phyloP scores from a whole-genome alignment of 2,113 vertebrate species.

The Percopsis transmontana region DNA sequence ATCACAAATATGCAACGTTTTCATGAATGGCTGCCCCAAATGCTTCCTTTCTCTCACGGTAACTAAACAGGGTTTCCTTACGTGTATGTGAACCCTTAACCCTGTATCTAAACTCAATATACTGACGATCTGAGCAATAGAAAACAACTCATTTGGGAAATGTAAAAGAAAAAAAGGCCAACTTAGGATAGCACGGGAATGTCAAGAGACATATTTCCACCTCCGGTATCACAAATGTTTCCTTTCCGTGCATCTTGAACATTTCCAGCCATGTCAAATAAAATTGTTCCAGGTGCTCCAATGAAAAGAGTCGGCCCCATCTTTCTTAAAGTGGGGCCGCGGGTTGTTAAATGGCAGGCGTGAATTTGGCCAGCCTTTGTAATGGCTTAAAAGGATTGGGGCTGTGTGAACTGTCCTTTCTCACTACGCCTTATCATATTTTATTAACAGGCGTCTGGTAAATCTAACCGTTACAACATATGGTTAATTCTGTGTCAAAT shows the following conservation, averaged over 20 bases:
- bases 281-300: conserved; percentile 71
- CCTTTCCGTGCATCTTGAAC: conserved; percentile 51
- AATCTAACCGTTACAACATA: conserved; percentile 59
- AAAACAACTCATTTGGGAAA: conserved; percentile 36
- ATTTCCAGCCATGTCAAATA: conserved; percentile 66
- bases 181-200: conserved; percentile 24
- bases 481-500: conserved; percentile 30
- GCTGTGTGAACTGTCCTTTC: conserved; percentile 45
- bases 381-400: conserved; percentile 45
- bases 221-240: conserved; percentile 52
- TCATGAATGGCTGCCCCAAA: conserved; percentile 21
- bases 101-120: neutral
- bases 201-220: conserved; percentile 54
- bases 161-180: conserved; percentile 15
- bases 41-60: conserved; percentile 11
- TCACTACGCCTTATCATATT: conserved; percentile 52
- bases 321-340: conserved; percentile 47
- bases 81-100: conserved; percentile 1
- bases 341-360: conserved; percentile 65
- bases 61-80: conserved; percentile 23
- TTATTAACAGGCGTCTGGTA: conserved; percentile 67
- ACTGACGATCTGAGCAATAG: conserved; percentile 26
- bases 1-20: conserved; percentile 34
- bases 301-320: conserved; percentile 56
- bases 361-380: conserved; percentile 63